Conservation (phyloP, 2,797 vertebrate species). For the Coendou prehensilis region DNA sequence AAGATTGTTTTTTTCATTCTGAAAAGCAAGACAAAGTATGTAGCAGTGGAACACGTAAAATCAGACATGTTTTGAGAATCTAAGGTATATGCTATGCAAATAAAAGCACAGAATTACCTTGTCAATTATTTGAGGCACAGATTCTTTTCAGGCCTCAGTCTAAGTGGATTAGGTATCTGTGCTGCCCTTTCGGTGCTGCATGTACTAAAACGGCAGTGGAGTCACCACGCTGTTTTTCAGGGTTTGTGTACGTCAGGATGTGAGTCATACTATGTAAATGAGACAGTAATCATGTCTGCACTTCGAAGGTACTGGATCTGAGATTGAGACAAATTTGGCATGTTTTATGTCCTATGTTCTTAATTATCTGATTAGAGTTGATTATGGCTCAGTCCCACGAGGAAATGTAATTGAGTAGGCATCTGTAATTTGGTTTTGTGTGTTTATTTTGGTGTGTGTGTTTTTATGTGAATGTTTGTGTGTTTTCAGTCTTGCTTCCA, state of each 20-base stretch:
- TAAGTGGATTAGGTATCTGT: background rate
- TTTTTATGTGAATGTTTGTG: constrained; percentile 70
- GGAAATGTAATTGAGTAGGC: constrained; percentile 69
- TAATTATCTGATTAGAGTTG: constrained; percentile 73
- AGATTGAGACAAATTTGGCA: constrained; percentile 74
- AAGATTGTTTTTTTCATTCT: constrained; percentile 37
- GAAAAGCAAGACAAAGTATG: background rate
- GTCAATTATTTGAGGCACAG: constrained; percentile 11
- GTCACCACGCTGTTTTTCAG: background rate
- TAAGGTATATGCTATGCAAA: background rate
- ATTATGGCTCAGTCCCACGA: constrained; percentile 60
- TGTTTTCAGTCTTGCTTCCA: constrained; percentile 70
- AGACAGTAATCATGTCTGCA: constrained; percentile 41
- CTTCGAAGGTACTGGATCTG: constrained; percentile 61
- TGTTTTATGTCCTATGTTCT: constrained; percentile 41
- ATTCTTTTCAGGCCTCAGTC: background rate
- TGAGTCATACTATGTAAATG: constrained; percentile 61
- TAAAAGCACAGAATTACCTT: background rate
- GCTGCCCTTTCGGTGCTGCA: background rate
- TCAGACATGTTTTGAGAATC: constrained; percentile 44
- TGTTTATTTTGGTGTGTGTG: constrained; percentile 70
- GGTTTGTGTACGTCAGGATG: background rate
- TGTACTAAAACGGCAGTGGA: background rate
- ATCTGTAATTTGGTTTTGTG: constrained; percentile 64
- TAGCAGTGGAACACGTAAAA: background rate